Conservation (phyloP, 2,888 invertebrate species). For the Stenoptilia bipunctidactyla region DNA sequence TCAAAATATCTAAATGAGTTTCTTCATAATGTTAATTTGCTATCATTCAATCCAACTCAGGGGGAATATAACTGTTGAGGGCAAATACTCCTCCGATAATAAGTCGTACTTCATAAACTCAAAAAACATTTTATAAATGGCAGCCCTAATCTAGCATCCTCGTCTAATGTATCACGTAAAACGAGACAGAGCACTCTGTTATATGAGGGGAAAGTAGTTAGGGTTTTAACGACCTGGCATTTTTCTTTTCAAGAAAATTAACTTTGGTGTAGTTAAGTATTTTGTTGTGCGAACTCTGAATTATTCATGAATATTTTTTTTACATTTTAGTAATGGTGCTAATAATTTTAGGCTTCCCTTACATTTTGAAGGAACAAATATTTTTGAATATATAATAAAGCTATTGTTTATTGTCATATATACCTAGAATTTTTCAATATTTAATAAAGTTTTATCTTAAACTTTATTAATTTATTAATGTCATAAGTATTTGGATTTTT, state of each 20-base stretch:
- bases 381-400: too few species aligned
- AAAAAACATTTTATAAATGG: neutral
- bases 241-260: slow-evolving; percentile 3
- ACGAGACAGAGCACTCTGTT: neutral
- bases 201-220: slow-evolving; percentile 5
- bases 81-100: neutral
- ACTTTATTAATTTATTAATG: too few species aligned
- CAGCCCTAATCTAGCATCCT: neutral
- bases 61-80: neutral
- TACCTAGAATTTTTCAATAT: too few species aligned
- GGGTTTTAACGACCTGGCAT: slow-evolving; percentile 8
- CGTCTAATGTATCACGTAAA: neutral
- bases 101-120: neutral
- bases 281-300: neutral
- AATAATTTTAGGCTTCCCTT: too few species aligned
- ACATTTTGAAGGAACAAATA: too few species aligned
- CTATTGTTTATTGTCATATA: too few species aligned
- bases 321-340: neutral
- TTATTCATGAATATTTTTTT: neutral
- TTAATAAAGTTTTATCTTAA: too few species aligned
- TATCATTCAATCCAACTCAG: neutral
- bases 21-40: neutral
- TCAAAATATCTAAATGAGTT: neutral
- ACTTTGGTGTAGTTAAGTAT: slow-evolving; percentile 1
- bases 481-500: too few species aligned